These are phyloP conservation scores for Paramisgurnus dabryanus DNA, from an alignment of 2,113 vertebrate species.

Conservation along the genomic window DNA sequence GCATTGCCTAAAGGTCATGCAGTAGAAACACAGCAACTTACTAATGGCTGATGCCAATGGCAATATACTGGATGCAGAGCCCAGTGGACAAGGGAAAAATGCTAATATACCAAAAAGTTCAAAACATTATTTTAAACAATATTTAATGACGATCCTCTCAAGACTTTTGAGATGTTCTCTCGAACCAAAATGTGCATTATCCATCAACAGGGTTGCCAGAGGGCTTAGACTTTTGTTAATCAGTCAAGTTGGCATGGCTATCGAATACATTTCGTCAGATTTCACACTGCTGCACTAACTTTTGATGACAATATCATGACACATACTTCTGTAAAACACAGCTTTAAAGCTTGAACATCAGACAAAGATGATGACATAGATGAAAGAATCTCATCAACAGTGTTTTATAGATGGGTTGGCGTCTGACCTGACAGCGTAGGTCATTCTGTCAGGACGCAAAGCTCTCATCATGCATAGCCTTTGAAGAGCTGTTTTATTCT, in stretches of 20 bases:
- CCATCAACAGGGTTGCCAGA: not conserved
- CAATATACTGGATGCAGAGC: too few relatives aligned
- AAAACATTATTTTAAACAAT: too few relatives aligned
- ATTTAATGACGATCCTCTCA: not conserved
- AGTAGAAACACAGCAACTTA: not conserved
- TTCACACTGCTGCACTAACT: too few relatives aligned
- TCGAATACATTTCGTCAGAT: too few relatives aligned
- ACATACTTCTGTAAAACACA: not conserved
- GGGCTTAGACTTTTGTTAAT: not conserved
- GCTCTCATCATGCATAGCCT: slow-evolving; percentile 56
- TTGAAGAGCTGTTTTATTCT: slow-evolving; percentile 86
- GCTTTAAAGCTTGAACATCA: not conserved
- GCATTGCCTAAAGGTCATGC: not conserved
- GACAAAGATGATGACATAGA: not conserved
- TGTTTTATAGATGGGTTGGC: not conserved
- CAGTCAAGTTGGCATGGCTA: too few relatives aligned
- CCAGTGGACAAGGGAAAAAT: too few relatives aligned
- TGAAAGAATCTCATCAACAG: not conserved
- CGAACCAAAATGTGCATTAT: not conserved
- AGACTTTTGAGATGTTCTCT: too few relatives aligned
- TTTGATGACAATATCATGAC: not conserved
- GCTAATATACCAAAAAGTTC: too few relatives aligned
- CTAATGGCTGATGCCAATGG: not conserved
- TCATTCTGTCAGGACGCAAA: slow-evolving; percentile 52
- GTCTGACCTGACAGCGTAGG: slow-evolving; percentile 50